Evolutionary conservation across 2,797 vertebrate genomes (phyloP).

Genomic region (Periparus ater): DNA sequence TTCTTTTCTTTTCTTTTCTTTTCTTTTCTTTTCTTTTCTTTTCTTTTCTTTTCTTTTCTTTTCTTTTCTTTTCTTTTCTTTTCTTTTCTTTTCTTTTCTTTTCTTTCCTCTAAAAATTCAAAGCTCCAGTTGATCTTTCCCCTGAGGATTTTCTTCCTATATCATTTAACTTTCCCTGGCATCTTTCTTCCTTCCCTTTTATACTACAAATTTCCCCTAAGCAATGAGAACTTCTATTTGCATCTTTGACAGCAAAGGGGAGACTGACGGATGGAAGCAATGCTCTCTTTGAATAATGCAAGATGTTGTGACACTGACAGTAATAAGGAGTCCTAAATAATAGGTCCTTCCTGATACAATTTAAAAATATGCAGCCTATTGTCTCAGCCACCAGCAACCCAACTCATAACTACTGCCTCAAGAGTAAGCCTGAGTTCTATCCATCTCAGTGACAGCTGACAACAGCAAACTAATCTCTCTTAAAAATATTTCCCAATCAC

Average conservation of each 20-base stretch:
- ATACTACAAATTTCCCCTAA: constrained; percentile 61
- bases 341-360: constrained; percentile 67
- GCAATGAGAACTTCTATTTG: constrained; percentile 67
- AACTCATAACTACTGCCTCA: constrained; percentile 39
- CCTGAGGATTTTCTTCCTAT: constrained; percentile 25
- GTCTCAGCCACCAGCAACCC: constrained; percentile 59
- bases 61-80: too few relatives aligned
- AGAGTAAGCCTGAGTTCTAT: constrained; percentile 43
- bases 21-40: neutral
- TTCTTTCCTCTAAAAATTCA: neutral
- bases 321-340: constrained; percentile 75
- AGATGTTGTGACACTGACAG: constrained; percentile 74
- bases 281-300: constrained; percentile 76
- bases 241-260: constrained; percentile 78
- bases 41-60: neutral
- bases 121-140: constrained; percentile 28
- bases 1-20: neutral
- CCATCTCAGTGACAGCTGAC: constrained; percentile 69
- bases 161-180: constrained; percentile 64
- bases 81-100: neutral
- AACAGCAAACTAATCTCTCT: constrained; percentile 63
- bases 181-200: constrained; percentile 49
- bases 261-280: constrained; percentile 74
- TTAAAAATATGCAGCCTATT: constrained; percentile 70
- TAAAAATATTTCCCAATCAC: constrained; percentile 61